Conservation (phyloP, 2,888 invertebrate species). For the Incurvaria masculella region DNA sequence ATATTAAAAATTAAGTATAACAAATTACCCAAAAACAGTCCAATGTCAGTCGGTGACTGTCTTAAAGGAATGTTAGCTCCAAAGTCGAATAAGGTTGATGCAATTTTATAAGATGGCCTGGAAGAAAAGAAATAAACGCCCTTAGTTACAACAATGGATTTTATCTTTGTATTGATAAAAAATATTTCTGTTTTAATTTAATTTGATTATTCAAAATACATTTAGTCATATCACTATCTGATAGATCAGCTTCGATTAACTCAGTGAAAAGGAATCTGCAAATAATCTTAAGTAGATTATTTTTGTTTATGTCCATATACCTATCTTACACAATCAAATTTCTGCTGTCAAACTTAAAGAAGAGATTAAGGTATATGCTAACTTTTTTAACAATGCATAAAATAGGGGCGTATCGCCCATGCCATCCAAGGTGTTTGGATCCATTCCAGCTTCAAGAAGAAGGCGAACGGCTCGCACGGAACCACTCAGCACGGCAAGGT, state of each 20-base stretch:
- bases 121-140: no score
- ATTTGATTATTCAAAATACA: no score
- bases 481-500: conserved; percentile 34
- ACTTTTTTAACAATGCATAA: conserved; percentile 41
- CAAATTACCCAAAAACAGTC: conserved; percentile 38
- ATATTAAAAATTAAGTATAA: conserved; percentile 2
- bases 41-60: conserved; percentile 29
- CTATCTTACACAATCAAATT: no score
- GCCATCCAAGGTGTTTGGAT: conserved; percentile 34
- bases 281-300: no score
- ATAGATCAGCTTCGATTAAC: no score
- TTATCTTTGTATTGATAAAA: no score
- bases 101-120: conserved; percentile 32
- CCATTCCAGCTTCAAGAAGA: conserved; percentile 31
- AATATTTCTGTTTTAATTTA: no score
- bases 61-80: conserved; percentile 33
- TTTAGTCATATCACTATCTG: no score
- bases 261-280: no score
- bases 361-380: not conserved
- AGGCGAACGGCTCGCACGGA: conserved; percentile 23
- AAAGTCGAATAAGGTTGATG: conserved; percentile 32
- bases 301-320: no score
- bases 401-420: conserved; percentile 47
- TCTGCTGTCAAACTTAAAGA: no score
- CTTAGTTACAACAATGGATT: no score